phyloP scores from a whole-genome alignment of 2,888 invertebrate genomes.

The Drosophila suboccidentalis region DNA sequence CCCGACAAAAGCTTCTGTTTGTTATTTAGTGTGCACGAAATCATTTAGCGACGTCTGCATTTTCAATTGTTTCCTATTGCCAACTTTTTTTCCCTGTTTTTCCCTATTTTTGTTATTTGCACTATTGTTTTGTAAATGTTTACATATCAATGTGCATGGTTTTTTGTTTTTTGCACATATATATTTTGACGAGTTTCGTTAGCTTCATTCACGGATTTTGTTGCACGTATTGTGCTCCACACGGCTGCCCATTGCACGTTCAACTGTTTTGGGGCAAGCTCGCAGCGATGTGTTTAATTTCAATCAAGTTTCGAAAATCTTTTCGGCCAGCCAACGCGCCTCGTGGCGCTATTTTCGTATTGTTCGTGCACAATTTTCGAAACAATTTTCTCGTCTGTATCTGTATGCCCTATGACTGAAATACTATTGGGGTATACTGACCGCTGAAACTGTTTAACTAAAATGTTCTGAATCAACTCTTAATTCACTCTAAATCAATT shows the following conservation, averaged over 20 bases:
- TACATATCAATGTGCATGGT: slow-evolving; percentile 56
- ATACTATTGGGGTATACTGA: neutral
- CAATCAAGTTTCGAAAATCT: slow-evolving; percentile 59
- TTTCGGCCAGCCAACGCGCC: slow-evolving; percentile 49
- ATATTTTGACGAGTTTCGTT: slow-evolving; percentile 44
- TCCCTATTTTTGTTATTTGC: slow-evolving; percentile 1
- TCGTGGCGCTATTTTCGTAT: slow-evolving; percentile 67
- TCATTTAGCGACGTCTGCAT: slow-evolving; percentile 59
- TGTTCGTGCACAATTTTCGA: slow-evolving; percentile 70
- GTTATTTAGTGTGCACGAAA: slow-evolving; percentile 69
- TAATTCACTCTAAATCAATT: neutral
- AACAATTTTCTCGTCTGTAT: slow-evolving; percentile 58
- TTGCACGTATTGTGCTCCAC: slow-evolving; percentile 32
- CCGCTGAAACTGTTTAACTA: neutral
- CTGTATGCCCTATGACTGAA: slow-evolving; percentile 8
- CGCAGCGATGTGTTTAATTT: slow-evolving; percentile 58
- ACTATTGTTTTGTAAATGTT: slow-evolving; percentile 56
- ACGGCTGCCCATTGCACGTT: slow-evolving; percentile 57
- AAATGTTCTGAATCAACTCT: neutral
- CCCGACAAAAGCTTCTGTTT: slow-evolving; percentile 55
- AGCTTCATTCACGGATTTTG: slow-evolving; percentile 25
- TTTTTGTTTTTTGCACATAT: slow-evolving; percentile 44
- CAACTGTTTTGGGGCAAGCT: slow-evolving; percentile 58
- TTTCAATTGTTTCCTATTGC: slow-evolving; percentile 41
- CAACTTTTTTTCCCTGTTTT: slow-evolving; percentile 4